A percentile compares a stretch with the other conserved stretches of the same genome.
phyloP scores from a whole-genome alignment of 2,888 invertebrate species.

The Cynaeus angustus region DNA sequence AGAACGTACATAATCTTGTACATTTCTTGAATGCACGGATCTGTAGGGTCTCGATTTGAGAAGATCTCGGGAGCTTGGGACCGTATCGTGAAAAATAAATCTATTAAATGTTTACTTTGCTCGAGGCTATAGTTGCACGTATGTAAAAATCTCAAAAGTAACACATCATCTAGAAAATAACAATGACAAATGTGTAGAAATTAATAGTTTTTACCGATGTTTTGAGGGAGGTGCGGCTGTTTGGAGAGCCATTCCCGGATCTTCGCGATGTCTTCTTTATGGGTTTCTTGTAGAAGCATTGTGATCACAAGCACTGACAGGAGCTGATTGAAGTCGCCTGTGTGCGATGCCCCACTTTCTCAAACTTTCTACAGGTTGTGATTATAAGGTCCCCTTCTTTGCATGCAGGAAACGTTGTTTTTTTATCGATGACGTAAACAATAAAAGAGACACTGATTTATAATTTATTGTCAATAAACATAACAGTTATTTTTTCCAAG shows the following conservation, averaged over 20 bases:
- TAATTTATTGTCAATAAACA: too few species aligned
- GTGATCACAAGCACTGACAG: constrained; percentile 1
- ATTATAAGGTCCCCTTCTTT: background rate
- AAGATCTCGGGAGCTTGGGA: constrained; percentile 78
- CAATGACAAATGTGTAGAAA: background rate
- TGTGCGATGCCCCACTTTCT: constrained; percentile 37
- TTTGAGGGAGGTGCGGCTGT: constrained; percentile 80
- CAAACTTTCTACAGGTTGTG: constrained; percentile 37
- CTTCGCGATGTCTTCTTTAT: constrained; percentile 70
- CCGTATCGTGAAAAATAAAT: constrained; percentile 74
- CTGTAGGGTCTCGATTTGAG: constrained; percentile 75
- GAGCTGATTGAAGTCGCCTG: background rate
- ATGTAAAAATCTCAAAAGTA: constrained; percentile 75
- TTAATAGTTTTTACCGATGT: constrained; percentile 74
- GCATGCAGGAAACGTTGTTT: too few species aligned
- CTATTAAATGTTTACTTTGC: constrained; percentile 73
- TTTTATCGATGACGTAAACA: too few species aligned
- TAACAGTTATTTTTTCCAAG: background rate
- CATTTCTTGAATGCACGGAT: constrained; percentile 73
- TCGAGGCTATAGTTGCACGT: constrained; percentile 76
- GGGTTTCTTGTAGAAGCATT: constrained; percentile 54
- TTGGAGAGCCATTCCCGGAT: constrained; percentile 77
- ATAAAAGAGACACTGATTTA: background rate
- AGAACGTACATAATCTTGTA: constrained; percentile 76
- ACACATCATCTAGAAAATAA: constrained; percentile 74